Evolutionary conservation across 2,888 invertebrate species (phyloP).

Genomic region (Scaptomyza reducta): DNA sequence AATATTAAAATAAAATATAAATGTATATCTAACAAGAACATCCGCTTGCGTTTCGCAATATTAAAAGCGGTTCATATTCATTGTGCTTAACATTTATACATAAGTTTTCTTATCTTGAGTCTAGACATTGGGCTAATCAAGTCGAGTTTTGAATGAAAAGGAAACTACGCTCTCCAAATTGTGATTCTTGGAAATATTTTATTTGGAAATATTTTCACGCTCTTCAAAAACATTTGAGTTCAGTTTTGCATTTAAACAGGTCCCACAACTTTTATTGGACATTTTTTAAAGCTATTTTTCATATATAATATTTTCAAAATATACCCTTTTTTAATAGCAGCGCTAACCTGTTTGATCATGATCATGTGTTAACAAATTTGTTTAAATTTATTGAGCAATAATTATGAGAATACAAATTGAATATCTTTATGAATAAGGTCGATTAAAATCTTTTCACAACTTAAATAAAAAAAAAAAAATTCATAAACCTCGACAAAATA

Average conservation of each 20-base stretch:
- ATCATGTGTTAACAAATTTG: slow-evolving; percentile 25
- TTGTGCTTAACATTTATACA: no score
- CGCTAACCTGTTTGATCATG: slow-evolving; percentile 37
- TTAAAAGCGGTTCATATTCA: neutral
- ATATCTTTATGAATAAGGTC: neutral
- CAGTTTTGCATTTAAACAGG: slow-evolving; percentile 28
- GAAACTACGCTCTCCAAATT: slow-evolving; percentile 31
- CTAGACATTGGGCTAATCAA: slow-evolving; percentile 12
- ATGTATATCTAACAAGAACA: slow-evolving; percentile 30
- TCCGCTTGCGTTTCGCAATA: slow-evolving; percentile 31
- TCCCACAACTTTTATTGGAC: slow-evolving; percentile 20
- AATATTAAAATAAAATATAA: slow-evolving; percentile 10
- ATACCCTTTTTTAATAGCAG: slow-evolving; percentile 5
- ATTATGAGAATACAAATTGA: slow-evolving; percentile 12
- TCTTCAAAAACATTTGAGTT: slow-evolving; percentile 15
- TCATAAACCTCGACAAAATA: neutral
- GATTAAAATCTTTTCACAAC: no score
- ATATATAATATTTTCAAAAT: slow-evolving; percentile 20
- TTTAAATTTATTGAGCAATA: slow-evolving; percentile 7
- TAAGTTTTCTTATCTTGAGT: neutral
- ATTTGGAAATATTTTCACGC: neutral
- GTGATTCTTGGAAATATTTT: slow-evolving; percentile 37
- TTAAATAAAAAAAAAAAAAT: no score
- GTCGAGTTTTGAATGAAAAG: slow-evolving; percentile 13
- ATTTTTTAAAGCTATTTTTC: slow-evolving; percentile 21